phyloP scores from a whole-genome alignment of 2,888 invertebrate species.

The Enoplolaimus lenunculus region DNA sequence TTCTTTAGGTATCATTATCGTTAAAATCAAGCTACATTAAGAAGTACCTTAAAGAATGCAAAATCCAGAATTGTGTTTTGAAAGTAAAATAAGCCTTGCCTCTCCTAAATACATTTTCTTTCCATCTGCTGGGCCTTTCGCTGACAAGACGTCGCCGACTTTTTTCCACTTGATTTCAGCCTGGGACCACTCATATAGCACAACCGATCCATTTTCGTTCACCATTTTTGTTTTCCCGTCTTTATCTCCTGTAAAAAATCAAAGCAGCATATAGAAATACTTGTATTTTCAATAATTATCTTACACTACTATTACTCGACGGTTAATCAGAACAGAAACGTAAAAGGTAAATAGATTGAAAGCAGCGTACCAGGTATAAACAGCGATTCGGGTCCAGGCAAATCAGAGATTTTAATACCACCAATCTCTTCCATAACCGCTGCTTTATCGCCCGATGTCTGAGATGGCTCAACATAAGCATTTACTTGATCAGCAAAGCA shows the following conservation, averaged over 20 bases:
- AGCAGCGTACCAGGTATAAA: slow-evolving; percentile 55
- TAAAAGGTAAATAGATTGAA: too few relatives aligned
- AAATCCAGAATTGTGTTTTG: too few relatives aligned
- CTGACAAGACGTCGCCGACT: slow-evolving; percentile 70
- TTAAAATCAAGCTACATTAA: too few relatives aligned
- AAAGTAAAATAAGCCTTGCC: too few relatives aligned
- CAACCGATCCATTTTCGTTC: slow-evolving; percentile 57
- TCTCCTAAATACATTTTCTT: slow-evolving; percentile 69
- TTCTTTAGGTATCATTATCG: too few relatives aligned
- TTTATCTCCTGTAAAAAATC: slow-evolving; percentile 35
- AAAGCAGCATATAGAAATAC: too few relatives aligned
- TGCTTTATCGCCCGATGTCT: slow-evolving; percentile 33
- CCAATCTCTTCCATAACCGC: slow-evolving; percentile 60
- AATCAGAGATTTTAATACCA: slow-evolving; percentile 67
- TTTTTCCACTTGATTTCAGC: slow-evolving; percentile 57
- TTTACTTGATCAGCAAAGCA: slow-evolving; percentile 60
- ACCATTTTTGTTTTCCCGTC: slow-evolving; percentile 76
- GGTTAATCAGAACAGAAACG: too few relatives aligned
- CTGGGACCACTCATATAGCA: slow-evolving; percentile 54
- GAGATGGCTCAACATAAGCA: too few relatives aligned
- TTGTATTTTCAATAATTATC: too few relatives aligned
- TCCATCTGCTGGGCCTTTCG: slow-evolving; percentile 53
- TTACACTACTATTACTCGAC: too few relatives aligned
- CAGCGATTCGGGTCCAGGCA: slow-evolving; percentile 66
- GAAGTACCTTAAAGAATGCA: too few relatives aligned